phyloP scores from a whole-genome alignment of 2,113 vertebrate genomes.

The Syrrhaptes paradoxus region DNA sequence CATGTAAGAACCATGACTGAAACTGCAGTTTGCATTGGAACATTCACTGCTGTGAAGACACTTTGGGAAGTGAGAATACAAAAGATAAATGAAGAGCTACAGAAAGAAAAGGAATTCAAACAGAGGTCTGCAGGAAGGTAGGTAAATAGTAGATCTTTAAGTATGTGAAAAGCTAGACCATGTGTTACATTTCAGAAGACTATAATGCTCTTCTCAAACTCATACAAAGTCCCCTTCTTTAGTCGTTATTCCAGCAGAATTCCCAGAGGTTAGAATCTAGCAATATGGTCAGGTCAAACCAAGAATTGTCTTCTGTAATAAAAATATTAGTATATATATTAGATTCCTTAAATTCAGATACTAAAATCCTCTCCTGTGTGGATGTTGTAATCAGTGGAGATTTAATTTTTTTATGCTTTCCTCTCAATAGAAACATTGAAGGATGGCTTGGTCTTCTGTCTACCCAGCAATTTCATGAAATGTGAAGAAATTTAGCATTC shows the following conservation, averaged over 20 bases:
- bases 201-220: neutral
- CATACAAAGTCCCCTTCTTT: neutral
- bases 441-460: neutral
- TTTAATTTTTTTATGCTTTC: neutral
- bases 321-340: neutral
- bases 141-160: neutral
- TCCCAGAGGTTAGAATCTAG: neutral
- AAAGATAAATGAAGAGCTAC: constrained; percentile 80
- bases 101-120: constrained; percentile 73
- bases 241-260: neutral
- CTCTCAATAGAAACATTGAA: neutral
- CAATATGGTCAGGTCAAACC: neutral
- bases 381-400: neutral
- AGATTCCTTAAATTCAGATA: neutral
- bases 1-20: constrained; percentile 78
- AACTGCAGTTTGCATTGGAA: constrained; percentile 73
- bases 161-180: neutral
- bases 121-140: constrained; percentile 70
- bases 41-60: constrained; percentile 84
- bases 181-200: neutral
- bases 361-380: neutral
- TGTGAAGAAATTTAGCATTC: neutral
- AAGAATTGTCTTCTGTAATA: neutral
- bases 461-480: neutral
- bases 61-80: constrained; percentile 92